Percentiles rank a stretch among this genome's conserved stretches.
phyloP scores from a whole-genome alignment of 2,113 vertebrate species.

The Melanerpes formicivorus region DNA sequence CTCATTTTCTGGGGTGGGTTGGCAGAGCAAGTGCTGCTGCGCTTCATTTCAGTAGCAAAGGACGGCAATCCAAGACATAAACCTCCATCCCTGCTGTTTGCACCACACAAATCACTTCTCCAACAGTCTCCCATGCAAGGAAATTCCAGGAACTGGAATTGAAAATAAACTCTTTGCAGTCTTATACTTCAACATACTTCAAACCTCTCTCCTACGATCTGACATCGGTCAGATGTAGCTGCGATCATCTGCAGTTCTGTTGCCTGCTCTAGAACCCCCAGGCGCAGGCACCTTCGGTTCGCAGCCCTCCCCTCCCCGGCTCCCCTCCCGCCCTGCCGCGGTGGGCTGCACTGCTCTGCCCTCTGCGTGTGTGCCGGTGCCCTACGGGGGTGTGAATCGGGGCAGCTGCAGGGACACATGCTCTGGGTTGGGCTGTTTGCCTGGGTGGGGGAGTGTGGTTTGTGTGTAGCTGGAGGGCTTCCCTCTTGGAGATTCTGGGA shows the following conservation, averaged over 20 bases:
- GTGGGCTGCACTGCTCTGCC: neutral
- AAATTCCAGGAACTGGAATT: neutral
- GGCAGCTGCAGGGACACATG: constrained; percentile 22
- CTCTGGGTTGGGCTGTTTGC: neutral
- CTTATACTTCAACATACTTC: neutral
- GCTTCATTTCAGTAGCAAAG: neutral
- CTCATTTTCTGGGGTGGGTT: neutral
- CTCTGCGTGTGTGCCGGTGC: neutral
- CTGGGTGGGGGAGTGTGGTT: neutral
- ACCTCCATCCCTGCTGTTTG: neutral
- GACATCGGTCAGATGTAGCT: neutral
- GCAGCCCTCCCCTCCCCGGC: neutral
- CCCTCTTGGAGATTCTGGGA: neutral
- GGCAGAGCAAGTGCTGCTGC: neutral
- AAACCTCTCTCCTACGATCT: accelerated
- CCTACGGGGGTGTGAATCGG: neutral
- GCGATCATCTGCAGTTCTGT: accelerated
- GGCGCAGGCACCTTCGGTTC: accelerated
- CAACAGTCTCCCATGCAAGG: neutral
- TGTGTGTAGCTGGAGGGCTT: neutral
- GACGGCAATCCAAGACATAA: neutral
- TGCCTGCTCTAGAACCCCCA: neutral
- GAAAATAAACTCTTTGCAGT: neutral
- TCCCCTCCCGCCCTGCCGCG: neutral
- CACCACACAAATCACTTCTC: neutral